Base-by-base conservation (phyloP, 2,888 invertebrate genomes). In the Acrobasis repandana region DNA sequence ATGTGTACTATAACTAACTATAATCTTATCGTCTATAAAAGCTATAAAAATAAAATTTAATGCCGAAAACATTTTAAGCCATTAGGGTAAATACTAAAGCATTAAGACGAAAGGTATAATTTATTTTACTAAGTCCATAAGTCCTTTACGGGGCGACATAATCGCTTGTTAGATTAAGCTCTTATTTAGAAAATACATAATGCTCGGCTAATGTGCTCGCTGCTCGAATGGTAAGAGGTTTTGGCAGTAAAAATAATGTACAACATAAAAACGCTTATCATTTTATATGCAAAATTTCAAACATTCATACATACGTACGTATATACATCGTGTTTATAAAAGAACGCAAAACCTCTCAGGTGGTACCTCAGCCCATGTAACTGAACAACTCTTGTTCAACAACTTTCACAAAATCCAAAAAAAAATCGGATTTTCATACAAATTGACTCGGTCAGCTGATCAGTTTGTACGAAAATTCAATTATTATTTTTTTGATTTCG, bases 61-160 rank as follows among this genome's bases (percentile, higher is more conserved):
- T n/a, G 43, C 43, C 11, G 43, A 43, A 43, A 43, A n/a, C 43
- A n/a, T 43, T 43, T 11, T 43, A 43, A n/a, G 43, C 43, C 43
- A 43, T 43, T 43, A 43, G 43, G 43, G 14, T 43, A n/a, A 43
- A 14, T 43, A 43, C n/a, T 1, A n/a, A 14, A 43, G 43, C 43
- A 43, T 43, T 43, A 43, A 43, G 43, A 43, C 11, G 43, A 43
- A 43, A 43, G 43, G n/a, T 43, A 43, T 28, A 28, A 28, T 43
- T 43, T 43, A 43, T 43, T 43, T 43, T 43, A 43, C 43, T 43
- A 43, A 43, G 43, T 43, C 43, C 43, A 43, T 43, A 43, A 43
- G 43, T 43, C 43, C 43, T 43, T 43, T 43, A 43, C 43, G 43
- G n/a, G 43, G 14, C 43, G 43, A 43, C 43, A 43, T 43, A 43